Conservation (phyloP, 1,140 invertebrate species). For the Heterodera carotae region DNA sequence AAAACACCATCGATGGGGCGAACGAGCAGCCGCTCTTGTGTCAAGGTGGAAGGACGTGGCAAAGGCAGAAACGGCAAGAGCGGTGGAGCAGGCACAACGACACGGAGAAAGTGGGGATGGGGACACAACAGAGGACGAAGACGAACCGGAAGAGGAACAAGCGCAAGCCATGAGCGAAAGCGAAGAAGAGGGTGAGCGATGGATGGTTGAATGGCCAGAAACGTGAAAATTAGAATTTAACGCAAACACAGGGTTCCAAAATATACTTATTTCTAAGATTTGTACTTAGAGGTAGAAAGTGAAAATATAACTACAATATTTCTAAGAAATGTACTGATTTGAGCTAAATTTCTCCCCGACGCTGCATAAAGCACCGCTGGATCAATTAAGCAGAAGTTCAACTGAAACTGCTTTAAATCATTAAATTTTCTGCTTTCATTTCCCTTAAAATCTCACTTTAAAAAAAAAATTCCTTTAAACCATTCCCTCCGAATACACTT, state of each 20-base stretch:
- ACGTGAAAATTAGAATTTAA: background rate
- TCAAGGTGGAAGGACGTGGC: slow-evolving; percentile 23
- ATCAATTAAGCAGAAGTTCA: too few relatives aligned
- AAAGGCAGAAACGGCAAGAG: slow-evolving; percentile 14
- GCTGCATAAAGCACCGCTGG: too few relatives aligned
- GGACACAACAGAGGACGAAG: background rate
- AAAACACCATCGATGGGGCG: slow-evolving; percentile 22
- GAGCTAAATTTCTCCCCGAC: too few relatives aligned
- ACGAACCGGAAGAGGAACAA: background rate
- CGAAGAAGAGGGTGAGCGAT: slow-evolving; percentile 4
- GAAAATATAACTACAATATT: too few relatives aligned
- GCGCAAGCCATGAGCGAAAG: background rate
- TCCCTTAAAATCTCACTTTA: too few relatives aligned
- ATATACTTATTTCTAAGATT: too few relatives aligned
- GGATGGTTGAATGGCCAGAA: background rate
- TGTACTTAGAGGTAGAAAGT: too few relatives aligned
- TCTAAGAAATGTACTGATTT: too few relatives aligned
- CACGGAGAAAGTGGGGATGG: background rate
- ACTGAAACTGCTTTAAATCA: too few relatives aligned
- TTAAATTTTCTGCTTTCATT: too few relatives aligned
- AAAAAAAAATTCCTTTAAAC: too few relatives aligned
- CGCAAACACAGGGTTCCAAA: background rate
- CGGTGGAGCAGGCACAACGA: slow-evolving; percentile 4
- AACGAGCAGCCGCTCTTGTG: slow-evolving; percentile 12
- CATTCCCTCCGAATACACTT: too few relatives aligned